A percentile compares a stretch with the other conserved stretches of the same genome.
Evolutionary conservation across 2,888 invertebrate genomes (phyloP).

Genomic region (Andrena dorsata): DNA sequence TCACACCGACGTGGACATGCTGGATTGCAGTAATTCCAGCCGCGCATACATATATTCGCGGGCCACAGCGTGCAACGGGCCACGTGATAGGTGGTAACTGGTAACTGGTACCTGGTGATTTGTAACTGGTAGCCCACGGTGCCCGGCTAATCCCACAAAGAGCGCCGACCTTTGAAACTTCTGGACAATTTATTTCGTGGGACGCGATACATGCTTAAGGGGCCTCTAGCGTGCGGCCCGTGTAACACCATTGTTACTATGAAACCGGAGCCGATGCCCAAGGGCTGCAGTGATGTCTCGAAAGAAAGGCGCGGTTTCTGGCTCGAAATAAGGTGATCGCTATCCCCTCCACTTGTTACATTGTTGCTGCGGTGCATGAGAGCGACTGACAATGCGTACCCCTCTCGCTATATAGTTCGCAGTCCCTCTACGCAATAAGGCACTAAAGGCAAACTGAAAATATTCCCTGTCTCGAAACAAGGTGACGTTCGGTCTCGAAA

Average conservation of each 20-base stretch:
- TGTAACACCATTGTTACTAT: conserved; percentile 43
- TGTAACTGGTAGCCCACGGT: conserved; percentile 79
- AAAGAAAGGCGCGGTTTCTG: too few relatives aligned
- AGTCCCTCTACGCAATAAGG: too few relatives aligned
- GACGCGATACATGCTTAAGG: conserved; percentile 71
- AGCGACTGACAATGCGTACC: too few relatives aligned
- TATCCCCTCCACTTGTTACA: too few relatives aligned
- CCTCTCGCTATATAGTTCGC: too few relatives aligned
- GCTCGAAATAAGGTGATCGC: too few relatives aligned
- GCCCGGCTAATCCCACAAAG: conserved; percentile 81
- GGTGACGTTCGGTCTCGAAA: too few relatives aligned
- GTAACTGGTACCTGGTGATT: conserved; percentile 82
- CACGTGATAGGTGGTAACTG: conserved; percentile 78
- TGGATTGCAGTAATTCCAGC: conserved; percentile 55
- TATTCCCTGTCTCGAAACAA: too few relatives aligned
- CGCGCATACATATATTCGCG: conserved; percentile 27
- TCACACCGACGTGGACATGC: conserved; percentile 25
- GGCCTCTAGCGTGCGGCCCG: conserved; percentile 16
- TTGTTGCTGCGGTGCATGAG: too few relatives aligned
- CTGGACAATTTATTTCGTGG: conserved; percentile 81
- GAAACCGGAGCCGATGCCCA: conserved; percentile 31
- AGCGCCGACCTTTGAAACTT: conserved; percentile 77
- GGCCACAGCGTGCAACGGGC: conserved; percentile 30
- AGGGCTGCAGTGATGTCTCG: neutral
- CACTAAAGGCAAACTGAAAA: too few relatives aligned